phyloP scores from a whole-genome alignment of 2,888 invertebrate species.

The Eupithecia subfuscata region DNA sequence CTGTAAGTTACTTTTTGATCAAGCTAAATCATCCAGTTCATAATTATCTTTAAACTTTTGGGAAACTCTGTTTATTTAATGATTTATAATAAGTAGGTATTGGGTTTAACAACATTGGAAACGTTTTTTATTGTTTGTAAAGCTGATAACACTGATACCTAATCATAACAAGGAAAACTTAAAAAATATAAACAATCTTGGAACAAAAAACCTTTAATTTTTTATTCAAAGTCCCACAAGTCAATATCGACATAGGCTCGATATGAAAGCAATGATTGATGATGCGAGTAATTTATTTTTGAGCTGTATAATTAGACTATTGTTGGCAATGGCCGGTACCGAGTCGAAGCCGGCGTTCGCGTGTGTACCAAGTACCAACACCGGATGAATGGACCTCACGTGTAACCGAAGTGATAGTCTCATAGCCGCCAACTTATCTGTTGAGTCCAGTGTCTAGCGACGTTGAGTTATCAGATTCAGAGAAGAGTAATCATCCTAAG shows the following conservation, averaged over 20 bases:
- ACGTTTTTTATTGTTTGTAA: background rate
- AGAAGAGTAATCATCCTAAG: background rate
- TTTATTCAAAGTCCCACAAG: conserved; percentile 15
- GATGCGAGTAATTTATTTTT: conserved; percentile 64
- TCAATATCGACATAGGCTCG: conserved; percentile 41
- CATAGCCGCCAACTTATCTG: background rate
- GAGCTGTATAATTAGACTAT: conserved; percentile 72
- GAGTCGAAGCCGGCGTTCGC: conserved; percentile 47
- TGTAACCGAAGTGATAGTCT: conserved; percentile 47
- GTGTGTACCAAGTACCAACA: conserved; percentile 19
- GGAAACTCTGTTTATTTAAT: background rate
- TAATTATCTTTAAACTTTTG: background rate
- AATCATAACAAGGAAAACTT: background rate
- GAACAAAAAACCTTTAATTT: background rate
- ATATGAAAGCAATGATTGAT: conserved; percentile 63
- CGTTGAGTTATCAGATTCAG: background rate
- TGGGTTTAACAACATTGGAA: background rate
- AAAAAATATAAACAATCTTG: background rate
- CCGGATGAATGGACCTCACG: conserved; percentile 61
- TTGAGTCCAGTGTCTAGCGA: background rate
- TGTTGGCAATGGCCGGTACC: conserved; percentile 65
- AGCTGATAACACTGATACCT: background rate
- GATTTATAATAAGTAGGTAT: background rate
- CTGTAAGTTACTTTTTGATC: background rate
- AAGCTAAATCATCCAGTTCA: background rate